Base-by-base conservation (phyloP, 2,888 invertebrate genomes). In the Lithophane leautieri region DNA sequence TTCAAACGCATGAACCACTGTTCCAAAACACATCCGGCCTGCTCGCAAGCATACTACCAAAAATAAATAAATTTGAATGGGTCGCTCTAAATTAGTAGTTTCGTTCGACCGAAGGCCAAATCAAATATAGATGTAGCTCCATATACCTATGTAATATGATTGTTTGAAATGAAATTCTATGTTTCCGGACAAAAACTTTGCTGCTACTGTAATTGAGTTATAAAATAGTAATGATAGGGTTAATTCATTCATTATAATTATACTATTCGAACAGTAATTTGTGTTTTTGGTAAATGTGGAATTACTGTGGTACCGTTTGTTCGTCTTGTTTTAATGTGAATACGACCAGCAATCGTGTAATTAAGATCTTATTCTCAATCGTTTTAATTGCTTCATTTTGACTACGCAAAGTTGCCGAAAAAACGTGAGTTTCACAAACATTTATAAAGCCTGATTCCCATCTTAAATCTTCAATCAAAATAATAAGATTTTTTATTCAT, bases 21-120 rank as follows among this genome's bases (percentile, higher is more conserved):
- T 58, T 82, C 65, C 81, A 74, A 83, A 87, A 87, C 86, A 88
- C 80, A 82, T 84, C 86, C 85, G 83, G 85, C 73, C 73, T 83
- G 70, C 74, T 82, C 78, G 76, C 76, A 77, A 81, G 79, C 73
- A 72, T 82, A 87, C 85, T 87, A 82, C 84, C 72, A 65, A 86
- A 86, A 87, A 82, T 88, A 86, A 87, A 86, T 87, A 75, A 83
- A 83, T 86, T 83, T 78, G 73, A 83, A 82, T 81, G 63, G 84
- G 71, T 78, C 70, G 70, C 56, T 84, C 69, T 58, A 78, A 84
- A 85, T 88, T 81, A 86, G 76, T 84, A 88, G 82, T 87, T 85
- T 82, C 62, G 65, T 67, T 63, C 60, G 62, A 69, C 73, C 76
- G 73, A 85, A 84, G 76, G 78, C 82, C 76, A 79, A 84, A 78